Evolutionary conservation across 2,888 invertebrate species (phyloP).

Genomic region (Gymnoscelis rufifasciata): DNA sequence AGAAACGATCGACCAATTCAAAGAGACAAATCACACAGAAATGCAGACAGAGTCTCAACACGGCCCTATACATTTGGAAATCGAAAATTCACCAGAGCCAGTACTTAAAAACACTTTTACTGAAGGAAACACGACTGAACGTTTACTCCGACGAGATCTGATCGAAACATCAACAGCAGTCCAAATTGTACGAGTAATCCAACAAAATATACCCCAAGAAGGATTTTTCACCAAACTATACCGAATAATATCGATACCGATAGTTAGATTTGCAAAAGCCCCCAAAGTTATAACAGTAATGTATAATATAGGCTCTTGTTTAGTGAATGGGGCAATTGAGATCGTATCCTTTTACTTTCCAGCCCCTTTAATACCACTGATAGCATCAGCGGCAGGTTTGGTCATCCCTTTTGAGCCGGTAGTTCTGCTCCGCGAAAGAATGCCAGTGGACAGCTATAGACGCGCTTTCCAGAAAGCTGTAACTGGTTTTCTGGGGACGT

Average conservation of each 20-base stretch:
- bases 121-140: background rate
- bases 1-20: constrained; percentile 51
- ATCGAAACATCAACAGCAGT: background rate
- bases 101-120: background rate
- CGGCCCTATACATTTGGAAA: constrained; percentile 1
- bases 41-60: constrained; percentile 1
- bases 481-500: constrained; percentile 55
- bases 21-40: constrained; percentile 23
- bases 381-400: constrained; percentile 64
- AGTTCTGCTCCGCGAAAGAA: constrained; percentile 53
- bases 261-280: constrained; percentile 37
- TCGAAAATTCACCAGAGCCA: constrained; percentile 5
- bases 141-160: too few species aligned
- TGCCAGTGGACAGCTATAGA: constrained; percentile 66
- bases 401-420: constrained; percentile 69
- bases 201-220: background rate
- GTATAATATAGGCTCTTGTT: constrained; percentile 59
- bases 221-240: constrained; percentile 35
- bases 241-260: constrained; percentile 36
- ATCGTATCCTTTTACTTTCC: constrained; percentile 58
- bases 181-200: too few species aligned
- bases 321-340: constrained; percentile 68
- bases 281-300: constrained; percentile 56
- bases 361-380: constrained; percentile 60
- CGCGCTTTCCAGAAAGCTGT: constrained; percentile 61